Evolutionary conservation across 1,140 invertebrate genomes (phyloP).

Genomic region (Euborellia annulipes): DNA sequence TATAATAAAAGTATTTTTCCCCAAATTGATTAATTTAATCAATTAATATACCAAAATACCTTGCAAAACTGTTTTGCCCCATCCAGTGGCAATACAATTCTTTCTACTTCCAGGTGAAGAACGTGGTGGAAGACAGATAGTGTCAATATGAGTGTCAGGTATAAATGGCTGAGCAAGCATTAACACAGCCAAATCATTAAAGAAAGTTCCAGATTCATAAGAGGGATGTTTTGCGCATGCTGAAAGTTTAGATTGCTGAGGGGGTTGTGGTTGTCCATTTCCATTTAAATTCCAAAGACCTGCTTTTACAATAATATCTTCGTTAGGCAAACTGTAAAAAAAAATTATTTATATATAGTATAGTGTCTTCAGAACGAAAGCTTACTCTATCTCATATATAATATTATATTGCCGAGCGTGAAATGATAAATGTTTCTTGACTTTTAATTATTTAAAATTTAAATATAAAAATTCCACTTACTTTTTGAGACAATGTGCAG

Average conservation of each 20-base stretch:
- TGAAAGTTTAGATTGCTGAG: slow-evolving; percentile 54
- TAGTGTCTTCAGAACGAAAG: too few relatives aligned
- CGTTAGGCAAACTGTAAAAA: slow-evolving; percentile 33
- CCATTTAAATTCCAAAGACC: slow-evolving; percentile 75
- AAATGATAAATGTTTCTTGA: neutral
- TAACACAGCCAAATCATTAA: slow-evolving; percentile 57
- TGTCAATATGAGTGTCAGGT: slow-evolving; percentile 50
- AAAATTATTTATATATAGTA: too few relatives aligned
- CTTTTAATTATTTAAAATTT: too few relatives aligned
- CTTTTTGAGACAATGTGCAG: slow-evolving; percentile 68
- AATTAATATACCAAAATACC: slow-evolving; percentile 42
- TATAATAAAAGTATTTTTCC: too few relatives aligned
- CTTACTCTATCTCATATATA: neutral
- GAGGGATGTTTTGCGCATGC: slow-evolving; percentile 52
- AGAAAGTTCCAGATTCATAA: slow-evolving; percentile 41
- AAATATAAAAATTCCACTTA: slow-evolving; percentile 28
- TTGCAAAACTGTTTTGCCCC: slow-evolving; percentile 62
- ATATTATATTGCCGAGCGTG: too few relatives aligned
- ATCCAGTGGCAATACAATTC: slow-evolving; percentile 57
- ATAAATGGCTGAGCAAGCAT: slow-evolving; percentile 41
- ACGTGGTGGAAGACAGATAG: slow-evolving; percentile 46
- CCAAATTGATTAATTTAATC: too few relatives aligned
- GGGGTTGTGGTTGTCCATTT: slow-evolving; percentile 59
- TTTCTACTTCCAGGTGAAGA: slow-evolving; percentile 23
- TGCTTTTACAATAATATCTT: slow-evolving; percentile 56